phyloP scores from a whole-genome alignment of 2,113 vertebrate species.

The Ptilonorhynchus violaceus region DNA sequence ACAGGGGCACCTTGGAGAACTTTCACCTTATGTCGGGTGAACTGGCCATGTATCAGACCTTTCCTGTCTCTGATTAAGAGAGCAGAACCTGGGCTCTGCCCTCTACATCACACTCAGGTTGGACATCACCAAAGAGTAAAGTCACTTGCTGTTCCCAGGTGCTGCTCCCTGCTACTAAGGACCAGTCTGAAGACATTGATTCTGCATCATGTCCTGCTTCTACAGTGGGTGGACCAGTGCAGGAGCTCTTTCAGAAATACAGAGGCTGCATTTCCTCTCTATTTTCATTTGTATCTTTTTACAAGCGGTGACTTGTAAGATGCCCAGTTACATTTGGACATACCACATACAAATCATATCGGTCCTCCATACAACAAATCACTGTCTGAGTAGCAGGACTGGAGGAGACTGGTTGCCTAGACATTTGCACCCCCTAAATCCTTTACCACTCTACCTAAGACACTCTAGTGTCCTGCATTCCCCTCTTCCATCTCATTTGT shows the following conservation, averaged over 20 bases:
- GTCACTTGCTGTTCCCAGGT: neutral
- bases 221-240: neutral
- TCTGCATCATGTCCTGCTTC: neutral
- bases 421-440: neutral
- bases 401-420: neutral
- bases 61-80: neutral
- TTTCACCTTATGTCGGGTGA: neutral
- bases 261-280: neutral
- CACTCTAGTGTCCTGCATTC: neutral
- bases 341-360: neutral
- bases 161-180: neutral
- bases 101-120: neutral
- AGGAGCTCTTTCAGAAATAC: neutral
- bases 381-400: neutral
- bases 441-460: neutral
- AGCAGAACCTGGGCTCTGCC: neutral
- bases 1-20: neutral
- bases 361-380: neutral
- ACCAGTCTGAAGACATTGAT: neutral
- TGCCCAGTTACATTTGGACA: neutral
- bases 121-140: neutral
- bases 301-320: neutral
- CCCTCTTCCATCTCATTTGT: neutral
- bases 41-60: neutral
- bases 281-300: neutral